These are phyloP conservation scores for Shargacucullia verbasci DNA, from an alignment of 2,888 invertebrate genomes.

Conservation along the genomic window DNA sequence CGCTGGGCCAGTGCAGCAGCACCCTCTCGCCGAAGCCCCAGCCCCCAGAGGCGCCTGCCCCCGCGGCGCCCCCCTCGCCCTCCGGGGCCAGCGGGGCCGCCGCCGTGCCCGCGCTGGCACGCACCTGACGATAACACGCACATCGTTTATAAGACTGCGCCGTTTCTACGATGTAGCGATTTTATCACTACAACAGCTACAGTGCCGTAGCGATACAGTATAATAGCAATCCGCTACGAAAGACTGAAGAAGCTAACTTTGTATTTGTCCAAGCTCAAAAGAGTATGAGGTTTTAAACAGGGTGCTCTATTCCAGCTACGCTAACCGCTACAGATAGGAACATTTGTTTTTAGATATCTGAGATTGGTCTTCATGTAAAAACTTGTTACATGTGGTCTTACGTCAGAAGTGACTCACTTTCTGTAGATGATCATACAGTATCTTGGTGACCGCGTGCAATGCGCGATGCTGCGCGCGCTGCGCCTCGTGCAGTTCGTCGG, in stretches of 20 bases:
- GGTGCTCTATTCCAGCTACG: too few relatives aligned
- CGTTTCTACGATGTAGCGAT: neutral
- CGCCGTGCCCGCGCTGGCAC: conserved; percentile 73
- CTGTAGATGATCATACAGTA: conserved; percentile 93
- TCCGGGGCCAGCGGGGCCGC: conserved; percentile 73
- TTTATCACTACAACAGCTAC: too few relatives aligned
- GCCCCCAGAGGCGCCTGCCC: neutral
- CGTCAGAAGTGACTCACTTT: conserved; percentile 80
- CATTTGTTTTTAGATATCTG: too few relatives aligned
- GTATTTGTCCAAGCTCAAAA: too few relatives aligned
- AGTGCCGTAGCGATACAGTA: too few relatives aligned
- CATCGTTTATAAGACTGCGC: neutral
- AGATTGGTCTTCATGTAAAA: too few relatives aligned
- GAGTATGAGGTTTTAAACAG: too few relatives aligned
- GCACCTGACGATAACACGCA: conserved; percentile 46
- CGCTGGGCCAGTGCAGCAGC: conserved; percentile 93
- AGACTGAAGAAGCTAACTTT: too few relatives aligned
- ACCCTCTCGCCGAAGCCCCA: conserved; percentile 91
- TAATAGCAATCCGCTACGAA: too few relatives aligned
- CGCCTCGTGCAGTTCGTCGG: conserved; percentile 63
- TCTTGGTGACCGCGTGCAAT: conserved; percentile 90
- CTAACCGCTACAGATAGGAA: too few relatives aligned
- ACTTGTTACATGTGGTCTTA: too few relatives aligned
- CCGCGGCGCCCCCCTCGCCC: conserved; percentile 88
- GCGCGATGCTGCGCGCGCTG: conserved; percentile 87